phyloP scores from a whole-genome alignment of 2,113 vertebrate genomes.

The Myanophis thanlyinensis region DNA sequence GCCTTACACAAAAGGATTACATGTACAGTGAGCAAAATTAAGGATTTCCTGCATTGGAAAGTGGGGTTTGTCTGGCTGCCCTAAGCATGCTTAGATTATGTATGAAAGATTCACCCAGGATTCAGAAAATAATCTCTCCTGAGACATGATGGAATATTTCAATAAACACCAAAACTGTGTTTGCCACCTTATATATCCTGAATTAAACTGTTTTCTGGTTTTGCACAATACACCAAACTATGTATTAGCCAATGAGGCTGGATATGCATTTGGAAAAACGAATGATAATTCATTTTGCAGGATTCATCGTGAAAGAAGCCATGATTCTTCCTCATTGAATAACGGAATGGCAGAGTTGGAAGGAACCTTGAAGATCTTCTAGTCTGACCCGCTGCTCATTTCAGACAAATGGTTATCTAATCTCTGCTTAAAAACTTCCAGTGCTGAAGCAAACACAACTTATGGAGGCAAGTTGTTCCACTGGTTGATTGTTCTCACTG shows the following conservation, averaged over 20 bases:
- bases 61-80: neutral
- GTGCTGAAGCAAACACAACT: neutral
- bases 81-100: neutral
- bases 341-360: neutral
- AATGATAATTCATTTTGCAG: neutral
- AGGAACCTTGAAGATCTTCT: neutral
- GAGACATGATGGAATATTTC: neutral
- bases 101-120: neutral
- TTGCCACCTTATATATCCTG: neutral
- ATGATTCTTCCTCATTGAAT: neutral
- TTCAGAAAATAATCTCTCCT: neutral
- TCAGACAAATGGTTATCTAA: neutral
- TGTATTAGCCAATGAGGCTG: neutral
- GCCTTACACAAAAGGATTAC: neutral
- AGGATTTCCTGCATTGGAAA: neutral
- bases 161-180: neutral
- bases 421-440: neutral
- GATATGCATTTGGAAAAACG: neutral
- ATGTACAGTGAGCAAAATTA: neutral
- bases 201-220: neutral
- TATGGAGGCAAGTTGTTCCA: neutral
- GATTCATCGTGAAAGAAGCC: neutral
- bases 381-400: neutral
- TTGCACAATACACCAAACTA: neutral
- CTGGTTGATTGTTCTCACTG: neutral